A percentile compares a stretch with the other conserved stretches of the same genome.
phyloP scores from a whole-genome alignment of 2,113 vertebrate species.

The Paedocypris sp. region DNA sequence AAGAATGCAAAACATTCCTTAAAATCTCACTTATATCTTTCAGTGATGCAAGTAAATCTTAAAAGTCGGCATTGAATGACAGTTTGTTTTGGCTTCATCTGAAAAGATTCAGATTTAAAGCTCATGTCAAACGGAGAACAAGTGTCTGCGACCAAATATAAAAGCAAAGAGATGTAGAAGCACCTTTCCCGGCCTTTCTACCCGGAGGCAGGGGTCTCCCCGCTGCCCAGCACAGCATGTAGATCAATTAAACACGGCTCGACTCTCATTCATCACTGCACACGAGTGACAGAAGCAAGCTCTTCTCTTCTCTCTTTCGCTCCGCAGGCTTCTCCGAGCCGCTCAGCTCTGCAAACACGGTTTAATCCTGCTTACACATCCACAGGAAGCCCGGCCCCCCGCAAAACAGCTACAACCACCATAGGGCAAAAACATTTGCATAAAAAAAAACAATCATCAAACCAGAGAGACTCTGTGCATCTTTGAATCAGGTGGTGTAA shows the following conservation, averaged over 20 bases:
- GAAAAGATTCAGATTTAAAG: too few relatives aligned
- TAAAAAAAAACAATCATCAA: not conserved
- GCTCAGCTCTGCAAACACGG: conserved; percentile 18
- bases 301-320: not conserved
- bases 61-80: too few relatives aligned
- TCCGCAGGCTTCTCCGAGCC: not conserved
- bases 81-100: too few relatives aligned
- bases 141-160: too few relatives aligned
- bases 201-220: conserved; percentile 15
- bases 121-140: too few relatives aligned
- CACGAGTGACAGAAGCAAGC: not conserved
- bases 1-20: not conserved
- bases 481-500: too few relatives aligned
- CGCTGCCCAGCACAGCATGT: conserved; percentile 25
- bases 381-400: not conserved
- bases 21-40: too few relatives aligned
- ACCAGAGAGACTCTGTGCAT: too few relatives aligned
- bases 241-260: conserved; percentile 26
- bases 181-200: not conserved
- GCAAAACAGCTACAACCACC: not conserved
- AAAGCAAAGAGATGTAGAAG: too few relatives aligned
- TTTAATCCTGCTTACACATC: conserved; percentile 21
- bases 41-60: too few relatives aligned
- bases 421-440: not conserved
- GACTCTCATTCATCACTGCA: not conserved